Evolutionary conservation across 1,140 invertebrate genomes (phyloP), one percentile per base, ranked within the genome.

Genomic region (Laupala kohalensis): DNA sequence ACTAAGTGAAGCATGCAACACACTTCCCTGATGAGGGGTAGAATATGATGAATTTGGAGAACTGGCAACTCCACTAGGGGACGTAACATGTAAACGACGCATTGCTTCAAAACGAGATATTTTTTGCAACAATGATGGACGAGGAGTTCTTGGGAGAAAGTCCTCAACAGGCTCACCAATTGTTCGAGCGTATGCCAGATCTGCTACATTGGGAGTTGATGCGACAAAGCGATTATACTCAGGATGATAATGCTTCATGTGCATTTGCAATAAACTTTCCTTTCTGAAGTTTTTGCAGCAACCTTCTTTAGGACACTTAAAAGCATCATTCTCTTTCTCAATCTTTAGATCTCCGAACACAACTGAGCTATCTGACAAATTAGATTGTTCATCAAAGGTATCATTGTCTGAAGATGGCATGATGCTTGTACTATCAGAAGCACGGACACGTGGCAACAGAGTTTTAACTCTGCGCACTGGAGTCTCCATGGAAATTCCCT

Each of bases 231-330:
- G 88, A 0, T 85, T 87, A 74, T 91, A 85, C 74, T 94, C 91
- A 2, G 88, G 86, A 81, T 95, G 93, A 77, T 94, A 95, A 80
- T 95, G 92, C 76, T 94, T 94, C n/a, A 95, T 89, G 76, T 95
- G 93, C 88, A 95, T 94, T 79, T 82, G 77, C 4, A 67, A 15
- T 19, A 96, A 84, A 75, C 92, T 93, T 76, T 95, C 92, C 78
- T 95, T 95, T 24, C 95, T 84, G 79, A 95, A 96, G 73, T 89
- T 90, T 81, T 97, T 97, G 15, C 85, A 86, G 78, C 94, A 97
- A 5, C 87, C 89, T 70, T 91, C 87, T 70, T 91, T 89, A 0
- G 90, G 90, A 80, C 94, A 97, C 25, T 89, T 86, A 64, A 90
- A 88, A 12, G 87, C 81, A 75, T 88, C 89, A 53, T 91, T 86